phyloP scores from a whole-genome alignment of 2,797 vertebrate species.

The Epinephelus awoara region DNA sequence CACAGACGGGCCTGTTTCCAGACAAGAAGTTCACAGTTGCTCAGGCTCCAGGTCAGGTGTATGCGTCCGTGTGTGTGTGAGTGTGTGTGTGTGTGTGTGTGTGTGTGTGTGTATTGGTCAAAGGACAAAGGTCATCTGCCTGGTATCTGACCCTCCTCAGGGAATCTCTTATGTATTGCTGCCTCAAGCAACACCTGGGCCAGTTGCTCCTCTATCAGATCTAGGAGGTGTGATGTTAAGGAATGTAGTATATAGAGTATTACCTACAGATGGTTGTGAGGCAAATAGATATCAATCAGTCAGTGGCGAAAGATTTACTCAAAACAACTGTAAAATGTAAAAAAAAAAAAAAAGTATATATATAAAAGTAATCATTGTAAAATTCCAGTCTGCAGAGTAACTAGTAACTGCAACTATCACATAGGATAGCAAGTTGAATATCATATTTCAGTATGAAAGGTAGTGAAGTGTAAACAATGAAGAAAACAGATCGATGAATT shows the following conservation, averaged over 20 bases:
- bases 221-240: neutral
- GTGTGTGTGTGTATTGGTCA: conserved; percentile 52
- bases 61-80: conserved; percentile 37
- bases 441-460: neutral
- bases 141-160: conserved; percentile 67
- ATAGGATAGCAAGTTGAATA: neutral
- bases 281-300: neutral
- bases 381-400: neutral
- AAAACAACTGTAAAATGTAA: neutral
- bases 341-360: too few relatives aligned
- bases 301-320: neutral
- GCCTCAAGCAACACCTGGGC: conserved; percentile 58
- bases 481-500: neutral
- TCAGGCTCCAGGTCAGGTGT: conserved; percentile 54
- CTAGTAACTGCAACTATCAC: neutral
- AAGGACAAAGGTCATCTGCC: conserved; percentile 59
- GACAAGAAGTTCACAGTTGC: conserved; percentile 62
- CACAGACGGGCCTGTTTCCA: conserved; percentile 43
- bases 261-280: conserved; percentile 7
- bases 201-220: conserved; percentile 41
- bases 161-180: conserved; percentile 36
- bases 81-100: conserved; percentile 22
- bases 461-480: neutral
- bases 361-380: neutral
- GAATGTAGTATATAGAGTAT: conserved; percentile 24